These are phyloP conservation scores for Hipparchia semele DNA, from an alignment of 2,888 invertebrate genomes.

Conservation along the genomic window DNA sequence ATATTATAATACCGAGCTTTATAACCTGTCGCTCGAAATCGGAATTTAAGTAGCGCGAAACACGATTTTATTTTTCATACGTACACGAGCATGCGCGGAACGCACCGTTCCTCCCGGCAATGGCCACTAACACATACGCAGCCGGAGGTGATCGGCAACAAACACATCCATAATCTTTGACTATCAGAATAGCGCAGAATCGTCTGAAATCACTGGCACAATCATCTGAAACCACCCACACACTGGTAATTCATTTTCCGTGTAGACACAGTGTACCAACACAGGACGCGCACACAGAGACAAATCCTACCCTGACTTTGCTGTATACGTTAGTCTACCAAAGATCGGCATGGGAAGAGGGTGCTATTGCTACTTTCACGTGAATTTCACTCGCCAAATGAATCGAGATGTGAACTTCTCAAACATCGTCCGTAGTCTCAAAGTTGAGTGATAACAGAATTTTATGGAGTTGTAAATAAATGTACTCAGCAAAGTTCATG, in stretches of 20 bases:
- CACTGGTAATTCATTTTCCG: conserved; percentile 37
- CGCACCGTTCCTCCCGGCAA: conserved; percentile 53
- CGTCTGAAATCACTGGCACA: conserved; percentile 59
- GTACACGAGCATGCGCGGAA: conserved; percentile 60
- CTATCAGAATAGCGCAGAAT: conserved; percentile 47
- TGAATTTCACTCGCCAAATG: conserved; percentile 33
- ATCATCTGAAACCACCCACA: conserved; percentile 59
- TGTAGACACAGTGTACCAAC: conserved; percentile 48
- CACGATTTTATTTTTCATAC: conserved; percentile 60
- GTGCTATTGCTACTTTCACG: conserved; percentile 24
- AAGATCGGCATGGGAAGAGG: conserved; percentile 35
- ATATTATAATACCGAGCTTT: conserved; percentile 29
- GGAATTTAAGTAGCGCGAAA: conserved; percentile 66
- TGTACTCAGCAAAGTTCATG: conserved; percentile 19
- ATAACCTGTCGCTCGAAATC: conserved; percentile 49
- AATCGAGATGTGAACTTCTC: conserved; percentile 40
- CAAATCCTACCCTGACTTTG: conserved; percentile 60
- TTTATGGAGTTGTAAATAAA: conserved; percentile 24
- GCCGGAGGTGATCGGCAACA: conserved; percentile 59
- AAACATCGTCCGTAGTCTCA: conserved; percentile 34
- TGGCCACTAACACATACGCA: conserved; percentile 54
- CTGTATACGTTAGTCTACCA: conserved; percentile 61
- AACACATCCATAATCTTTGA: conserved; percentile 54
- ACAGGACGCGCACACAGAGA: conserved; percentile 58
- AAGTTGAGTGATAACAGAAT: conserved; percentile 31